Percentiles rank a stretch among this genome's conserved stretches.
Evolutionary conservation across 2,888 invertebrate species (phyloP).

Genomic region (Dermolepida albohirtum): DNA sequence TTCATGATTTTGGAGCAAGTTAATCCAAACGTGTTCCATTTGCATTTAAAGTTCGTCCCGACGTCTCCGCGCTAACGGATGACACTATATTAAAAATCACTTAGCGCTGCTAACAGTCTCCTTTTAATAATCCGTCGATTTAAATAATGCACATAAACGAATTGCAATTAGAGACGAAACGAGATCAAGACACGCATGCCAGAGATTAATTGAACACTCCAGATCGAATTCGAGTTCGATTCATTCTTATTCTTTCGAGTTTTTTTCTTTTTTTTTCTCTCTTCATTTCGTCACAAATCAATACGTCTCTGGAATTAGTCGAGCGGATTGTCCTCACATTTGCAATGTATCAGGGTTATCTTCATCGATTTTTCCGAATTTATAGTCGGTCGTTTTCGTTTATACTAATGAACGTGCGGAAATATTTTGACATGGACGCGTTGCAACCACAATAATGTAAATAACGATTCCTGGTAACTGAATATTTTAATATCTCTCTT

Average conservation of each 20-base stretch:
- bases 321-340: conserved; percentile 35
- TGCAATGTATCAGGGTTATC: conserved; percentile 34
- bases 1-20: conserved; percentile 38
- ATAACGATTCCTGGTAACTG: conserved; percentile 29
- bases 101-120: conserved; percentile 27
- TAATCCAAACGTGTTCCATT: conserved; percentile 36
- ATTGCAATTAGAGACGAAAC: conserved; percentile 39
- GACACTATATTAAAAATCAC: conserved; percentile 39
- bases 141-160: conserved; percentile 39
- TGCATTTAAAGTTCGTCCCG: conserved; percentile 34
- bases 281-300: conserved; percentile 38
- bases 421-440: conserved; percentile 40
- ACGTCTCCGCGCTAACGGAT: conserved; percentile 27
- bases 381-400: conserved; percentile 16
- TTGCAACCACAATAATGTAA: conserved; percentile 36
- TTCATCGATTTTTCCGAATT: conserved; percentile 36
- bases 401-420: conserved; percentile 39
- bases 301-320: conserved; percentile 37
- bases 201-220: conserved; percentile 35
- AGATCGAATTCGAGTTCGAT: conserved; percentile 30
- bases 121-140: conserved; percentile 37
- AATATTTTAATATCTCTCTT: conserved; percentile 22
- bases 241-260: conserved; percentile 7
- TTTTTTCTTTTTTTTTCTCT: conserved; percentile 10
- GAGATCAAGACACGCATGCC: conserved; percentile 38